Conservation (phyloP, 2,888 invertebrate genomes). For the Choreutis nemorana region DNA sequence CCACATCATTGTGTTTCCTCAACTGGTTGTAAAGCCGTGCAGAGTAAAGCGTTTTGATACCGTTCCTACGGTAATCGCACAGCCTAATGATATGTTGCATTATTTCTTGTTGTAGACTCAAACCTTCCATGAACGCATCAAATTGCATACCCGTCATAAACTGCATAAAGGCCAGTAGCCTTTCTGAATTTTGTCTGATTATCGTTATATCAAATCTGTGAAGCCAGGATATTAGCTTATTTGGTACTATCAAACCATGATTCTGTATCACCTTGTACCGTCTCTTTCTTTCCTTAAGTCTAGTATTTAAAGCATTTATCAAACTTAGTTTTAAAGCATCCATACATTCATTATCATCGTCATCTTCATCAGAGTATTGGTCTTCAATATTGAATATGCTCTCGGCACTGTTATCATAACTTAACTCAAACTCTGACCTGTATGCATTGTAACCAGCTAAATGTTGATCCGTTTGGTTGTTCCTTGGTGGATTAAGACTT, state of each 20-base stretch:
- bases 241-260: constrained; percentile 81
- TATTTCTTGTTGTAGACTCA: constrained; percentile 75
- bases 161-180: constrained; percentile 77
- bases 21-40: constrained; percentile 72
- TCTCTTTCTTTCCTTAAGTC: constrained; percentile 76
- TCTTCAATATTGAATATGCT: constrained; percentile 63
- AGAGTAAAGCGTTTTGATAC: constrained; percentile 71
- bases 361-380: constrained; percentile 49
- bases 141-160: constrained; percentile 76
- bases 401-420: constrained; percentile 86
- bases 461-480: constrained; percentile 53
- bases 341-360: constrained; percentile 57
- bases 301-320: constrained; percentile 77
- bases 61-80: constrained; percentile 73
- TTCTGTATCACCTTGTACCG: constrained; percentile 76
- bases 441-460: constrained; percentile 87
- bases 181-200: constrained; percentile 61
- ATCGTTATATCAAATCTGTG: constrained; percentile 74
- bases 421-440: constrained; percentile 85
- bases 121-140: constrained; percentile 79
- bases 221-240: constrained; percentile 74
- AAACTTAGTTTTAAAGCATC: constrained; percentile 74
- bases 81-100: constrained; percentile 68
- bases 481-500: constrained; percentile 78
- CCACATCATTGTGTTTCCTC: constrained; percentile 66